Evolutionary conservation across 2,797 vertebrate genomes (phyloP).

Genomic region (Myripristis jacobus): DNA sequence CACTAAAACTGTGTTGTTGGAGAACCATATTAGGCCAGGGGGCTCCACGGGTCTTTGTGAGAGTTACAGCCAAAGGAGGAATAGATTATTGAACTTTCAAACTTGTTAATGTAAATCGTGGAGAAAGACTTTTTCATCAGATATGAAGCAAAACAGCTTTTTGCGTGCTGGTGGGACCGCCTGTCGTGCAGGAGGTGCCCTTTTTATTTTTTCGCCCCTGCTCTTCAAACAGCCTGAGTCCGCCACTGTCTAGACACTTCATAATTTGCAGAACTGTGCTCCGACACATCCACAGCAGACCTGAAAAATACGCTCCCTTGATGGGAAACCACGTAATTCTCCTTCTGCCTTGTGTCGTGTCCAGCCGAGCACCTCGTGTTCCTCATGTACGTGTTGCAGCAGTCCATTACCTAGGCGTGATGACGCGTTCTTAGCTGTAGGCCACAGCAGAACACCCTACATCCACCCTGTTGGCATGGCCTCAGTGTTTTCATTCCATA

Average conservation of each 20-base stretch:
- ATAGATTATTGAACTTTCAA: no score
- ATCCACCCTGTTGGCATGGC: slow-evolving; percentile 71
- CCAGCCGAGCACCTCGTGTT: slow-evolving; percentile 63
- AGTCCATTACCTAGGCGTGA: slow-evolving; percentile 63
- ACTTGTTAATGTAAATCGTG: no score
- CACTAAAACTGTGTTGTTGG: no score
- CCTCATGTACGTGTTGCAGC: slow-evolving; percentile 51
- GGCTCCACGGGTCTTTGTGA: no score
- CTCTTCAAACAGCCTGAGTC: no score
- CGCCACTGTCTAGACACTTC: slow-evolving; percentile 16
- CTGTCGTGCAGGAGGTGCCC: no score
- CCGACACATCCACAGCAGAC: slow-evolving; percentile 10
- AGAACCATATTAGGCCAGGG: no score
- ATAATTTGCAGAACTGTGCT: slow-evolving; percentile 28
- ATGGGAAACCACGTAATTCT: slow-evolving; percentile 41
- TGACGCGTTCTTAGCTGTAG: slow-evolving; percentile 56
- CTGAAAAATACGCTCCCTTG: slow-evolving; percentile 31
- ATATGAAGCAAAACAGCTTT: no score
- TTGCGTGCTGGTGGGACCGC: no score
- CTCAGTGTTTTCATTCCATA: slow-evolving; percentile 80
- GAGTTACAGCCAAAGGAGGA: no score
- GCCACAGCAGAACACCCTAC: slow-evolving; percentile 61
- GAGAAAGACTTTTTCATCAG: no score
- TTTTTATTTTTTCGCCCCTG: no score
- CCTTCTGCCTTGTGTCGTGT: slow-evolving; percentile 43